Evolutionary conservation across 2,888 invertebrate genomes (phyloP), one percentile per base, ranked within the genome.

Genomic region (Carpatolechia fugitivella): DNA sequence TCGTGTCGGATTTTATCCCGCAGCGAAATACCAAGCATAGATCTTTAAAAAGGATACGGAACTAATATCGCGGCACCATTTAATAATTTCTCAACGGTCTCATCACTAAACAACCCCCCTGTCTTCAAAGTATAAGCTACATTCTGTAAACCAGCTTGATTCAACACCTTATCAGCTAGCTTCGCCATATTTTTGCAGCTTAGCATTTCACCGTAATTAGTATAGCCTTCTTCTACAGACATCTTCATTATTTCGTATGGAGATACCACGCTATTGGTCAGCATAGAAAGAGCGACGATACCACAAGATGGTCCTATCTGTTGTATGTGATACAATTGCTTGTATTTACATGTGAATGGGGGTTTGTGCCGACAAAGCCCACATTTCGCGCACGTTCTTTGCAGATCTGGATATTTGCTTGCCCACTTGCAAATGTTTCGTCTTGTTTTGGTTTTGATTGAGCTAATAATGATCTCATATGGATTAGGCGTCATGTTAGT

Each of bases 131-230:
- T 85, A 72, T 69, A 91, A 72, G 65, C 68, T 56, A 80, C 62
- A 71, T 79, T 68, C 1, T 73, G 65, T 24, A 78, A 80, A 63
- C 88, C 81, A 47, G 88, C 84, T 61, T 91, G 80, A 52, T 78
- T 85, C 55, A 93, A 74, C 59, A 92, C 90, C 69, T 91, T 89
- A 48, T 90, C 84, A 1, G 93, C 91, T 56, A 96, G 78, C 60
- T 91, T 83, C 6, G 87, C 90, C 93, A 97, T 93, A 72, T 94
- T 91, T 59, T 92, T 91, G 29, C 94, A 95, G 80, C 95, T 95
- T 70, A 97, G 96, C 91, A 98, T 96, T 92, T 98, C 98, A 7
- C 98, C 98, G 67, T 96, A 94, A 64, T 93, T 93, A 2, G 96
- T 96, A 69, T 92, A 96, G 1, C 93, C 92, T 62, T 91, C 82